Evolutionary conservation across 37 sponge, comb jelly and placozoan genomes (phyloP).

Genomic region (Theonella swinhoei): DNA sequence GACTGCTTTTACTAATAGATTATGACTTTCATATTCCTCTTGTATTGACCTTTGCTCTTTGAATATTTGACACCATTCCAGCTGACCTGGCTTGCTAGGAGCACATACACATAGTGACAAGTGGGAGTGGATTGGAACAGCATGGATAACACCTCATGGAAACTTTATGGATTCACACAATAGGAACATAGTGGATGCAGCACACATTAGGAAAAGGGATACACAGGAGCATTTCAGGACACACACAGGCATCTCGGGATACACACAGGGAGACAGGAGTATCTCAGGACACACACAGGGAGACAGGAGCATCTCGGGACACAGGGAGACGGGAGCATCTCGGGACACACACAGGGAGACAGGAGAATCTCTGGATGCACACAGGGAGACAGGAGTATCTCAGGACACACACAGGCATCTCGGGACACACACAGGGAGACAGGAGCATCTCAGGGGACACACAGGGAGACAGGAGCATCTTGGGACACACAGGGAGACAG

Average conservation of each 20-base stretch:
- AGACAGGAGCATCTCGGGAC: too few relatives aligned
- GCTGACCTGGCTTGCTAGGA: not conserved
- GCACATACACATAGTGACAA: not conserved
- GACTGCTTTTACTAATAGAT: not conserved
- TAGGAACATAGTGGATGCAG: constrained; percentile 23
- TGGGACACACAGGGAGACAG: too few relatives aligned
- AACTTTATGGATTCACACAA: too few relatives aligned
- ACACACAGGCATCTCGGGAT: too few relatives aligned
- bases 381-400: not conserved
- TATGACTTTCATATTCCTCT: not conserved
- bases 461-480: too few relatives aligned
- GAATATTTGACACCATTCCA: not conserved
- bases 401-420: not conserved
- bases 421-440: too few relatives aligned
- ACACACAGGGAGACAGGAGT: too few relatives aligned
- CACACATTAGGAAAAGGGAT: not conserved
- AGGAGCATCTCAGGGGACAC: too few relatives aligned
- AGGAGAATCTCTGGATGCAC: too few relatives aligned
- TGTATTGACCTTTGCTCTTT: not conserved
- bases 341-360: too few relatives aligned
- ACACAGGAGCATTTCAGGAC: not conserved
- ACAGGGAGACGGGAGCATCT: too few relatives aligned
- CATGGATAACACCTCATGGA: not conserved
- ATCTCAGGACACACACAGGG: too few relatives aligned
- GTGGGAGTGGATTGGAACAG: not conserved